These are phyloP conservation scores for Synanthedon formicaeformis DNA, from an alignment of 2,888 invertebrate genomes.

Conservation along the genomic window DNA sequence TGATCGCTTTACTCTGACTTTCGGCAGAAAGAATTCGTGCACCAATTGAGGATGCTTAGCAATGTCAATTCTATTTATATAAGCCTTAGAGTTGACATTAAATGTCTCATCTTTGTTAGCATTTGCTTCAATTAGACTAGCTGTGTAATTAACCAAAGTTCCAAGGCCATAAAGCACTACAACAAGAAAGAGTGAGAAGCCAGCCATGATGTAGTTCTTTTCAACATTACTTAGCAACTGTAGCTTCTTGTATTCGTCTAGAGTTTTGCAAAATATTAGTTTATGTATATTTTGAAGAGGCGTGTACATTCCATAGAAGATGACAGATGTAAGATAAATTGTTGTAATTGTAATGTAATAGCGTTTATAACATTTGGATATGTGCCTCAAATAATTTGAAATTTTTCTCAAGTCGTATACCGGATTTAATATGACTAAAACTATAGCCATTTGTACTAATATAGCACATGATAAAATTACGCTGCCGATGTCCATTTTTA, in stretches of 20 bases:
- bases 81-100: conserved; percentile 4
- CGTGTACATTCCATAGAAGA: conserved; percentile 43
- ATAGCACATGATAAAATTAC: conserved; percentile 30
- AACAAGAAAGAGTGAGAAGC: conserved; percentile 49
- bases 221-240: conserved; percentile 32
- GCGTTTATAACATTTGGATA: conserved; percentile 17
- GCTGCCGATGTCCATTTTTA: conserved; percentile 38
- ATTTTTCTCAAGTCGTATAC: conserved; percentile 37
- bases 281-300: conserved; percentile 34
- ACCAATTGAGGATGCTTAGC: conserved; percentile 9
- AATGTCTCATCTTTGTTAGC: no score
- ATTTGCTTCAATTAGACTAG: conserved; percentile 20
- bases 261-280: conserved; percentile 21
- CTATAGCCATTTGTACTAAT: conserved; percentile 40
- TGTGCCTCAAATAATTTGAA: conserved; percentile 19
- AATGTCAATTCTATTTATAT: conserved; percentile 6
- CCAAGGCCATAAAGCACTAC: conserved; percentile 39
- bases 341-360: conserved; percentile 16
- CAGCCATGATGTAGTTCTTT: conserved; percentile 46
- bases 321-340: conserved; percentile 31
- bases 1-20: conserved; percentile 39
- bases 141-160: conserved; percentile 33
- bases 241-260: conserved; percentile 31
- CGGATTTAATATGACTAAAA: conserved; percentile 45
- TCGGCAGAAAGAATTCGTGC: conserved; percentile 22